Conservation (phyloP, 2,113 vertebrate genomes). For the Benitochromis conjunctus region DNA sequence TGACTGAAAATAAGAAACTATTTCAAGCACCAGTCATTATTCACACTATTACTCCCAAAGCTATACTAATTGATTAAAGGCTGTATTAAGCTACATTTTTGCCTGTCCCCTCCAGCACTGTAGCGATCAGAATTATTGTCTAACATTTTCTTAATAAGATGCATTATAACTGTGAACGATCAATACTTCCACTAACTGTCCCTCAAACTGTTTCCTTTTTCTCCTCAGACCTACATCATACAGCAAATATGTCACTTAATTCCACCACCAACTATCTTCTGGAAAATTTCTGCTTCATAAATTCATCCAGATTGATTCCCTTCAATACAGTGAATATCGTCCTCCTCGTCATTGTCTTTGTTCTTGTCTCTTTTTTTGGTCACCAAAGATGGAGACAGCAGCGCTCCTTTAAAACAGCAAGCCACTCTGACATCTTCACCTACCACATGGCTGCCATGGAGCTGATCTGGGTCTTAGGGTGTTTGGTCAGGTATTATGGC, state of each 20-base stretch:
- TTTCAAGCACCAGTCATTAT: background rate
- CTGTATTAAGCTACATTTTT: background rate
- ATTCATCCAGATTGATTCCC: fast-evolving
- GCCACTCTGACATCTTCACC: background rate
- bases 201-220: background rate
- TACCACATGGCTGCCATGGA: fast-evolving
- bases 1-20: background rate
- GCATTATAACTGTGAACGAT: background rate
- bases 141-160: background rate
- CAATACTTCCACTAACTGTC: background rate
- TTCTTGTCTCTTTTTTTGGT: background rate
- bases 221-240: background rate
- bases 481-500: background rate
- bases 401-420: fast-evolving
- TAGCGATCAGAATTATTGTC: background rate
- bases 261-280: background rate
- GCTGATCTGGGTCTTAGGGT: background rate
- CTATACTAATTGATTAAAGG: background rate
- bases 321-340: fast-evolving
- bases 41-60: background rate
- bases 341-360: background rate
- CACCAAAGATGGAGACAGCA: background rate
- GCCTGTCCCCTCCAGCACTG: background rate
- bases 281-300: background rate
- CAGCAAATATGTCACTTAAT: background rate